Evolutionary conservation across 2,797 vertebrate species (phyloP), one percentile per base, ranked within the genome.

Genomic region (Perodicticus potto): DNA sequence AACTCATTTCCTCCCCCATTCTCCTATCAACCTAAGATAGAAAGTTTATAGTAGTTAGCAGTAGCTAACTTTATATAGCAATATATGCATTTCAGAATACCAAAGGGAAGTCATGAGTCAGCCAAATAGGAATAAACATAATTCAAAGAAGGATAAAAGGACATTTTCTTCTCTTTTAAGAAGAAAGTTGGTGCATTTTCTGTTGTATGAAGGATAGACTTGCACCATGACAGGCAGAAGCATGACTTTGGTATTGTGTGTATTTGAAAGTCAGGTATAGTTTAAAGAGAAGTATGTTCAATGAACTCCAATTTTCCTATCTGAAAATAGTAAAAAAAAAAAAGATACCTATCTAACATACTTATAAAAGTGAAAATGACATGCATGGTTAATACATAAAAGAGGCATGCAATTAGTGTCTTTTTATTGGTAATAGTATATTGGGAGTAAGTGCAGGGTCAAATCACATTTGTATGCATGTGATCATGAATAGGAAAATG

Each of bases 321-420:
- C 63, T 93, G 67, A 83, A 91, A 92, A 78, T 77, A 12, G n/a
- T 93, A 32, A 63, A 63, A 74, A 72, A 82, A 61, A 43, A 45
- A 45, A 45, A 61, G 37, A 43, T 37, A 49, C 11, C 20, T 91
- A 25, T 14, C 5, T 43, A 6, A 59, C 29, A 25, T 63, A 67
- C 1, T 92, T 49, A 20, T 37, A 80, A 89, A 89, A 37, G 27
- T 81, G 53, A 34, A 78, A 86, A 73, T 83, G 70, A 57, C 9
- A 1, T 27, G 27, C 9, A 1, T 32, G 27, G 19, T 92, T 93
- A 85, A 76, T n/a, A 45, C 32, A 10, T 3, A 22, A 11, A 89
- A 78, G 57, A 87, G 37, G 1, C 22, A 27, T 12, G 61, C 37
- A 34, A 14, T 45, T 13, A 94, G 13, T 5, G 74, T 63, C 37